A percentile compares a stretch with the other conserved stretches of the same genome.
Evolutionary conservation across 2,797 vertebrate genomes (phyloP).

Genomic region (Prionace glauca): DNA sequence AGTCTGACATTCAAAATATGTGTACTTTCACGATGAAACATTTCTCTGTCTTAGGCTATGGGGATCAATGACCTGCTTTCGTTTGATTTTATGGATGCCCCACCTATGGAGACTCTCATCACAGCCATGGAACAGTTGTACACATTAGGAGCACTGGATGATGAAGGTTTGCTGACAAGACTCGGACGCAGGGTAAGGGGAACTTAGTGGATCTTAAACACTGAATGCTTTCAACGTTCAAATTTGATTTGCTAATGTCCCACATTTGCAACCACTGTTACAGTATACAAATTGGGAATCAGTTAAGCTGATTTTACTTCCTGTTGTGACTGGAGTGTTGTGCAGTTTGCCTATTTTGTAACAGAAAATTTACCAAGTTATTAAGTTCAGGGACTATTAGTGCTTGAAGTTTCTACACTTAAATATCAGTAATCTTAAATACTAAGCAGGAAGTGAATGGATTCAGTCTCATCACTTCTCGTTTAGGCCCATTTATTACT

Average conservation of each 20-base stretch:
- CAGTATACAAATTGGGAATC: background rate
- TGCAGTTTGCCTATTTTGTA: background rate
- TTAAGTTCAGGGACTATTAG: background rate
- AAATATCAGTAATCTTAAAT: background rate
- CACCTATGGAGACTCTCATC: conserved; percentile 96
- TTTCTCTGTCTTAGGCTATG: conserved; percentile 68
- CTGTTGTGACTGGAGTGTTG: background rate
- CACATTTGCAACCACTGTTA: background rate
- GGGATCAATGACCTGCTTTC: conserved; percentile 96
- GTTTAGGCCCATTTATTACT: conserved; percentile 27
- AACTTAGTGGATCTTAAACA: background rate
- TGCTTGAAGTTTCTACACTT: conserved; percentile 3
- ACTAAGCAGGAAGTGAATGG: background rate
- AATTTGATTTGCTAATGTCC: background rate
- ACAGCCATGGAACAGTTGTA: conserved; percentile 99
- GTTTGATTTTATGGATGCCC: conserved; percentile 98
- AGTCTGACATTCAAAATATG: background rate
- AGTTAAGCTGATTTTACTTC: background rate
- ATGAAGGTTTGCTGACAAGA: conserved; percentile 89
- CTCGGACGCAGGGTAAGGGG: conserved; percentile 80
- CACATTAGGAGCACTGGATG: conserved; percentile 88
- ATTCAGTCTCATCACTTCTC: background rate
- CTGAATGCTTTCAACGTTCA: background rate
- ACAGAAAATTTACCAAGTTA: background rate
- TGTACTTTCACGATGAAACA: background rate